Conservation (phyloP, 92 coral and sea anemone species). For the Pocillopora grandis region DNA sequence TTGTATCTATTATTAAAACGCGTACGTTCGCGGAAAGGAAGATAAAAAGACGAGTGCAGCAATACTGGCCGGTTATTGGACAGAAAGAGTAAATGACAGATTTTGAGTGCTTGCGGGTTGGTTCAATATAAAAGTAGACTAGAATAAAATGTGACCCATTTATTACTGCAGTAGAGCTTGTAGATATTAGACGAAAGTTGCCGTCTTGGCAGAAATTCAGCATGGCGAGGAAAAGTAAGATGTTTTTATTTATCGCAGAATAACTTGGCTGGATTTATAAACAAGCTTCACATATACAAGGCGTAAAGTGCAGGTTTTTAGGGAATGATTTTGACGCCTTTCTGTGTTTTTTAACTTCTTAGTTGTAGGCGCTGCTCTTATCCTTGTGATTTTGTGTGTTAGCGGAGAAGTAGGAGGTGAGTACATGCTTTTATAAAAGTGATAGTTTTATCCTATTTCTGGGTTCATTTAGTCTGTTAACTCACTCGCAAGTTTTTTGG, state of each 20-base stretch:
- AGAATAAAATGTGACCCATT: not conserved
- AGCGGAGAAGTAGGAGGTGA: constrained; percentile 8
- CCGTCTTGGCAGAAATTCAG: not conserved
- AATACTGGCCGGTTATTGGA: not conserved
- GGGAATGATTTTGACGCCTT: not conserved
- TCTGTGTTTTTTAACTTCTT: not conserved
- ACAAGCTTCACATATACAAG: too few species aligned
- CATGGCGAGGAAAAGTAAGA: constrained; percentile 17
- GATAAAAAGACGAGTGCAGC: not conserved
- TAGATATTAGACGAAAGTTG: not conserved
- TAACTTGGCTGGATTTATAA: not conserved
- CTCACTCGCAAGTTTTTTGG: not conserved
- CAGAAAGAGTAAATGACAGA: constrained; percentile 20
- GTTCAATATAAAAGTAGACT: constrained; percentile 5
- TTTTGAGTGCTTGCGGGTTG: not conserved
- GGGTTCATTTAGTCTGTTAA: not conserved
- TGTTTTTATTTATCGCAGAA: too few species aligned
- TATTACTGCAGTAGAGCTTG: not conserved
- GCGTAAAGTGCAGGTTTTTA: not conserved
- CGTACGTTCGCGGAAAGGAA: not conserved
- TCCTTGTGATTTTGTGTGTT: constrained; percentile 19
- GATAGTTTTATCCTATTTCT: not conserved
- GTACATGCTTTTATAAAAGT: not conserved
- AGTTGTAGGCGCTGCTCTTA: constrained; percentile 1
- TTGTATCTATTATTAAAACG: not conserved